phyloP scores from a whole-genome alignment of 2,113 vertebrate species.

The Micromys minutus region DNA sequence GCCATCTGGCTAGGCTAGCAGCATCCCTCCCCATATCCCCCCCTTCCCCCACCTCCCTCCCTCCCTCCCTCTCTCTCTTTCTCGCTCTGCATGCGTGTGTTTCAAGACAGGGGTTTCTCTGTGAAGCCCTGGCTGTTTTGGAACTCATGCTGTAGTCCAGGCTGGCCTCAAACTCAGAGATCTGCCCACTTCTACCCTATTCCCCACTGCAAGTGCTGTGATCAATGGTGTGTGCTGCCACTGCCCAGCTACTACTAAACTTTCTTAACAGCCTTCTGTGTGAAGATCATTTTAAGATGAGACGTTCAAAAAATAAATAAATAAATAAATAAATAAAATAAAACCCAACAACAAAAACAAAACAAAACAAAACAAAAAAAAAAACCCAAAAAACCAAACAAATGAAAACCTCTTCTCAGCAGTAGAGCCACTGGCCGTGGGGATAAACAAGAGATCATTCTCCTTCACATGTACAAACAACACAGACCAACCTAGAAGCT shows the following conservation, averaged over 20 bases:
- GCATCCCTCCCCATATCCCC: too few species aligned
- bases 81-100: background rate
- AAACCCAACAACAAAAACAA: too few species aligned
- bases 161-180: too few species aligned
- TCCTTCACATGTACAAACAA: background rate
- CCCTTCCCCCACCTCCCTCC: too few species aligned
- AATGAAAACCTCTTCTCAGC: background rate
- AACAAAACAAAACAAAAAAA: background rate
- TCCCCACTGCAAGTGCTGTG: background rate
- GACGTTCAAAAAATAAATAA: too few species aligned
- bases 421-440: background rate
- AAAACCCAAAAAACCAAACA: background rate
- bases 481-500: background rate
- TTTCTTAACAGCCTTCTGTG: background rate
- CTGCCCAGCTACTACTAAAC: too few species aligned
- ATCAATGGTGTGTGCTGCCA: background rate
- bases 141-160: background rate
- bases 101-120: background rate
- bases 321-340: too few species aligned
- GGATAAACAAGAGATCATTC: background rate
- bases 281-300: background rate
- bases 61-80: background rate
- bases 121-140: background rate
- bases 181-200: too few species aligned
- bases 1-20: too few species aligned